These are phyloP conservation scores for Eulemur rufifrons DNA, from an alignment of 2,113 vertebrate species.

Conservation along the genomic window DNA sequence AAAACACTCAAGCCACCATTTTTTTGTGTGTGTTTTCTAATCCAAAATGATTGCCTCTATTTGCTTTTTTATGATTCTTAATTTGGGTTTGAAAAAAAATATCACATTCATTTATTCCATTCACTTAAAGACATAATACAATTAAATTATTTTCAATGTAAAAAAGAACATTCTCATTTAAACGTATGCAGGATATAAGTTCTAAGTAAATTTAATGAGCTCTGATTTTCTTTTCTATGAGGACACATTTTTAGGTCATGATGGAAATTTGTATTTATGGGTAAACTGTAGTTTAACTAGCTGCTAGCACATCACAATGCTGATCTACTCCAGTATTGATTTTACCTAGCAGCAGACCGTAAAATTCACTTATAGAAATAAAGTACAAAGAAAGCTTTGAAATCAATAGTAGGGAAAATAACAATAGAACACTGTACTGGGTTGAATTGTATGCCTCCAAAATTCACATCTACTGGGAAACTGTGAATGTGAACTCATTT, in stretches of 20 bases:
- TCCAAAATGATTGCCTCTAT: neutral
- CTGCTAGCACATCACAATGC: neutral
- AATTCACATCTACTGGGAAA: neutral
- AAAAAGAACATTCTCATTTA: neutral
- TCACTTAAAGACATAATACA: slow-evolving; percentile 11
- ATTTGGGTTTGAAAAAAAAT: slow-evolving; percentile 3
- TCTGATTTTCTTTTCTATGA: neutral
- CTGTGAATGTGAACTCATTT: neutral
- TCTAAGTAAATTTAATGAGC: neutral
- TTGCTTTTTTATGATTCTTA: neutral
- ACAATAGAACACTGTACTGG: neutral
- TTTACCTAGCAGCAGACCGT: neutral
- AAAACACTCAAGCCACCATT: neutral
- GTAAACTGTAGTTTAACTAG: neutral
- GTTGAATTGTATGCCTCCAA: neutral
- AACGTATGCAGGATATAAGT: neutral
- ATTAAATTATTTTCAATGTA: neutral
- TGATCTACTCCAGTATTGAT: neutral
- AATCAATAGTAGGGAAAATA: neutral
- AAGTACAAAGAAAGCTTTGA: neutral
- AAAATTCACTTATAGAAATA: slow-evolving; percentile 27
- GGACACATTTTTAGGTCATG: neutral
- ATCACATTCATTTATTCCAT: neutral
- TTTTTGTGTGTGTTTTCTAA: neutral
- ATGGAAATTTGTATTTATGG: neutral